These are phyloP conservation scores for Pyrocoelia pectoralis DNA, from an alignment of 2,888 invertebrate species.

Conservation along the genomic window DNA sequence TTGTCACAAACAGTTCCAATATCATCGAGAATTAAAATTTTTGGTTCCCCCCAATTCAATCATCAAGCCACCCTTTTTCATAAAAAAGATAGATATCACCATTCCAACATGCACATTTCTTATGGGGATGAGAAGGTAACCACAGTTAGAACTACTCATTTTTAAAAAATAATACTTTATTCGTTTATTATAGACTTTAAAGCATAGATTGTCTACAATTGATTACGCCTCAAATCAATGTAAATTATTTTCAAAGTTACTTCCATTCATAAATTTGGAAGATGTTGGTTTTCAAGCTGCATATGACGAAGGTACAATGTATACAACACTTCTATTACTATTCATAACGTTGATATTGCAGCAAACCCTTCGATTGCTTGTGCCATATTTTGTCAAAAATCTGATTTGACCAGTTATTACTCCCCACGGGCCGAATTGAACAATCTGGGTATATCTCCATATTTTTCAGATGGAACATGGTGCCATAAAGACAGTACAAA, in stretches of 20 bases:
- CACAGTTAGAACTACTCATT: too few species aligned
- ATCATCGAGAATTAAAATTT: too few species aligned
- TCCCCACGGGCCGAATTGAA: slow-evolving; percentile 80
- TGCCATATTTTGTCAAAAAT: slow-evolving; percentile 77
- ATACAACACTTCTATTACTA: not conserved
- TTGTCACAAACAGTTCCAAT: slow-evolving; percentile 55
- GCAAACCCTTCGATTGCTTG: slow-evolving; percentile 81
- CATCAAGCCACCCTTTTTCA: too few species aligned
- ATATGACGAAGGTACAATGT: slow-evolving; percentile 68
- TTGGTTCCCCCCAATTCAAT: too few species aligned
- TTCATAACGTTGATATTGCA: slow-evolving; percentile 43
- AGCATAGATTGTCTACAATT: slow-evolving; percentile 61
- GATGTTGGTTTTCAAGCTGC: slow-evolving; percentile 78
- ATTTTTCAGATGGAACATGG: slow-evolving; percentile 85
- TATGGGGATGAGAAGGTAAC: slow-evolving; percentile 58
- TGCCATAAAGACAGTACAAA: slow-evolving; percentile 71
- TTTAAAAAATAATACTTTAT: not conserved
- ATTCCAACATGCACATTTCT: too few species aligned
- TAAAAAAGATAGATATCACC: too few species aligned
- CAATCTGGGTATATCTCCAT: slow-evolving; percentile 74
- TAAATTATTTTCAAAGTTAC: slow-evolving; percentile 66
- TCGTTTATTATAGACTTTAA: slow-evolving; percentile 33
- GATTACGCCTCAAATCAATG: slow-evolving; percentile 73
- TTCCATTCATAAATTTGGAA: slow-evolving; percentile 70
- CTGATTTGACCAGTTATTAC: slow-evolving; percentile 73